These are phyloP conservation scores for Drosophila prostipennis DNA, from an alignment of 2,888 invertebrate species.

Conservation along the genomic window DNA sequence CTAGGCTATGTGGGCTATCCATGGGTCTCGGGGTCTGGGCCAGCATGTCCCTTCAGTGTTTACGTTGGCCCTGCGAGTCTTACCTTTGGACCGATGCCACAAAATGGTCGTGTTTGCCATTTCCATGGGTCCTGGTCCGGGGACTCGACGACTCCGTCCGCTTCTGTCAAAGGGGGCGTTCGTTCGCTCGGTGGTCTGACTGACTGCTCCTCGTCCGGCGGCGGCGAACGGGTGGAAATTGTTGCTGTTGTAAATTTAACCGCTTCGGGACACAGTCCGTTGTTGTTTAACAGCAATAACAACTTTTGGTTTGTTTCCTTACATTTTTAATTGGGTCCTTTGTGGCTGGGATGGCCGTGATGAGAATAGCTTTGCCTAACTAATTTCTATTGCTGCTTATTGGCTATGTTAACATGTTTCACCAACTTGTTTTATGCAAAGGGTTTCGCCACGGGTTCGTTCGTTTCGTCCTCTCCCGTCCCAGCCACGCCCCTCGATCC, in stretches of 20 bases:
- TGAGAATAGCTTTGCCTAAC: constrained; percentile 71
- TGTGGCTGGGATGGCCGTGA: constrained; percentile 67
- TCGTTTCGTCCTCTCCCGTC: neutral
- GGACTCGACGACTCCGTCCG: constrained; percentile 16
- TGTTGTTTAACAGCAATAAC: constrained; percentile 76
- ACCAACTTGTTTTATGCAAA: constrained; percentile 76
- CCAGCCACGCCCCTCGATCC: constrained; percentile 24
- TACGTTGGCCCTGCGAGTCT: constrained; percentile 64
- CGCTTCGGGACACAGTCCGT: constrained; percentile 83
- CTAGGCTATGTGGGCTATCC: constrained; percentile 6
- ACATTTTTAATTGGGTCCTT: constrained; percentile 83
- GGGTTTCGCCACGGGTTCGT: constrained; percentile 50
- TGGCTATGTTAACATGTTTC: constrained; percentile 80
- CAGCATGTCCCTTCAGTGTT: constrained; percentile 63
- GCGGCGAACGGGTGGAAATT: constrained; percentile 45
- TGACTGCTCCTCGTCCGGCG: constrained; percentile 10
- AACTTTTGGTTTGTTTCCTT: constrained; percentile 80
- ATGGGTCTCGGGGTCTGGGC: constrained; percentile 26
- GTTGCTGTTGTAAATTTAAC: constrained; percentile 81
- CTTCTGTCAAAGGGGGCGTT: constrained; percentile 18
- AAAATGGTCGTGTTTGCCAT: constrained; percentile 78
- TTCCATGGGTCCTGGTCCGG: constrained; percentile 39
- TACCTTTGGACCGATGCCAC: constrained; percentile 76
- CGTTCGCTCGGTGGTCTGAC: constrained; percentile 18
- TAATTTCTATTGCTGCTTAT: constrained; percentile 80